Percentiles rank a stretch among this genome's conserved stretches.
Evolutionary conservation across 1,140 invertebrate species (phyloP).

Genomic region (Drosophila tristis): DNA sequence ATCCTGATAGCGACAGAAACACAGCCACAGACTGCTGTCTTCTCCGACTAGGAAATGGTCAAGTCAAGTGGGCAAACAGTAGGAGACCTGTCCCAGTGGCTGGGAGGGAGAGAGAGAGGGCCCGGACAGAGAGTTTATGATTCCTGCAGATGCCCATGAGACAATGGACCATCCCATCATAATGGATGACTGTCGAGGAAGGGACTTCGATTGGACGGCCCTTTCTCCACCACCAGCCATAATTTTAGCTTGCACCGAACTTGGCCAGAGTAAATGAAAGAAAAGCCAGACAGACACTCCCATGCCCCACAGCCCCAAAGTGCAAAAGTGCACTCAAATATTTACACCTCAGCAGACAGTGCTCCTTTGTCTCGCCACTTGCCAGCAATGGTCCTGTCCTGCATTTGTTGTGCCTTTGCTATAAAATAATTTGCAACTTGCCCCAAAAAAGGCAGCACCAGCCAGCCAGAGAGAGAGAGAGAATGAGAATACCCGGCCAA

Average conservation of each 20-base stretch:
- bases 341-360: conserved; percentile 35
- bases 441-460: conserved; percentile 1
- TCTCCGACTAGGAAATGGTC: conserved; percentile 27
- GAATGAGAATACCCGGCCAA: conserved; percentile 11
- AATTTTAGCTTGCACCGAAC: too few relatives aligned
- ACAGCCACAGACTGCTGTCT: conserved; percentile 13
- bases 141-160: conserved; percentile 33
- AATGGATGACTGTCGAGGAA: conserved; percentile 7
- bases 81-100: conserved; percentile 20
- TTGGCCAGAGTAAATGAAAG: too few relatives aligned
- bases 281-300: conserved; percentile 1
- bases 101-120: not conserved
- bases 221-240: not conserved
- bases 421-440: conserved; percentile 23
- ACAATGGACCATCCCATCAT: conserved; percentile 39
- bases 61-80: conserved; percentile 58
- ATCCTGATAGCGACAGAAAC: conserved; percentile 75
- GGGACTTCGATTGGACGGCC: not conserved
- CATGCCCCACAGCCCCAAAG: not conserved
- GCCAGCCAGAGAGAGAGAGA: not conserved
- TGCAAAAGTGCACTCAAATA: conserved; percentile 28
- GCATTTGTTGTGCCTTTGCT: conserved; percentile 1
- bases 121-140: conserved; percentile 37
- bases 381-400: not conserved
- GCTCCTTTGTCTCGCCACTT: conserved; percentile 2